Evolutionary conservation across 2,113 vertebrate genomes (phyloP), one percentile per base, ranked within the genome.

Genomic region (Macrotus californicus): DNA sequence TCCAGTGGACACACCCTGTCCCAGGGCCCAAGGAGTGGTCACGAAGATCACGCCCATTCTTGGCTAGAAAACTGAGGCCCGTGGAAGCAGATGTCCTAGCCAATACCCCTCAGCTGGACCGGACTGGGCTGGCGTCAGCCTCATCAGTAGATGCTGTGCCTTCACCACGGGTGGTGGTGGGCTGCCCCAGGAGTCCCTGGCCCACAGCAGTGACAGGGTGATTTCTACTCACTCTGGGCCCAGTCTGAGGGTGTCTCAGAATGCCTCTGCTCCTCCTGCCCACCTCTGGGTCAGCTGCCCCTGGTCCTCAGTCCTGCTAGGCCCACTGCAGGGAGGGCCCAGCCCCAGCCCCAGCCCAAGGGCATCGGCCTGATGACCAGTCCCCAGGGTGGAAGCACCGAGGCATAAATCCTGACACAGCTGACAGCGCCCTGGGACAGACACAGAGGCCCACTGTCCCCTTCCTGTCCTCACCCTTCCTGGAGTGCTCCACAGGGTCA

Each of bases 381-480:
- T 22, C 22, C 75, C 46, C 0, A 21, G 85, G 79, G 29, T 46
- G 48, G 73, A 73, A 80, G 41, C 80, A 34, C 14, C 2, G 7
- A 59, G 70, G 39, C 97, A 89, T 81, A 66, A 83, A 95, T 75
- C 69, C 80, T n/a, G 48, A 88, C 36, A 1, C 0, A 0, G 31
- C 83, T 50, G 95, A 87, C 91, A 90, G 82, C 2, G 19, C 54
- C 77, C 76, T 1, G 0, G 85, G 64, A 72, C 81, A 76, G 61
- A 76, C 19, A 0, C 66, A 18, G 76, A 54, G 26, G 26, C 31
- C n/a, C 59, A 18, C 83, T 31, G 79, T 82, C 82, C 75, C 56
- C 64, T 96, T 96, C 97, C 97, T 91, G 96, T 93, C 69, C 85
- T 94, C 85, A 34, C 96, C 97, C 96, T 97, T 95, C 95, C 96